These are phyloP conservation scores for Lagocephalus sceleratus DNA, from an alignment of 2,797 vertebrate species.

Conservation along the genomic window DNA sequence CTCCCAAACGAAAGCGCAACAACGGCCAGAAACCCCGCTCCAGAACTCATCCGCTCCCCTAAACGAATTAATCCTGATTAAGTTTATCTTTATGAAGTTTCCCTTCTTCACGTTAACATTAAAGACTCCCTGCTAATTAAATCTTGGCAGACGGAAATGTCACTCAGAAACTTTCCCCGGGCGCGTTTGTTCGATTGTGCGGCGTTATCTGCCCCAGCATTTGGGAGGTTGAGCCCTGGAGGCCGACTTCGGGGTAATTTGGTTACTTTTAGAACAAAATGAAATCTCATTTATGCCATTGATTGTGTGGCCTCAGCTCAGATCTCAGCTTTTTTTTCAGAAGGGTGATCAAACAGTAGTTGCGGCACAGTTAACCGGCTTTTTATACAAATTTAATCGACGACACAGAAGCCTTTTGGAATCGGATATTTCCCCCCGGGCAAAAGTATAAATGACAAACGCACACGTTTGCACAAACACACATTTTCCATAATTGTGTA, in stretches of 20 bases:
- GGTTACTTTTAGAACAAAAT: slow-evolving; percentile 27
- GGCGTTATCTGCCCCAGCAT: too few species aligned
- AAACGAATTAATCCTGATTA: too few species aligned
- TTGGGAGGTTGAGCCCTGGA: not conserved
- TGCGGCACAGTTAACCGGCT: slow-evolving; percentile 24
- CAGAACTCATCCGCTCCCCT: too few species aligned
- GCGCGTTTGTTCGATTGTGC: too few species aligned
- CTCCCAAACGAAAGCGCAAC: too few species aligned
- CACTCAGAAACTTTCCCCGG: too few species aligned
- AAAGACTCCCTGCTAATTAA: too few species aligned
- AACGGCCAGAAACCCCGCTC: too few species aligned
- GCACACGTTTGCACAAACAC: slow-evolving; percentile 10
- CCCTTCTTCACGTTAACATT: too few species aligned
- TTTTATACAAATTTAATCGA: slow-evolving; percentile 34
- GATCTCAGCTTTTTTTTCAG: slow-evolving; percentile 29
- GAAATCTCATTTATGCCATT: slow-evolving; percentile 28
- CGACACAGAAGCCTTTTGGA: slow-evolving; percentile 29
- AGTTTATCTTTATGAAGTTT: too few species aligned
- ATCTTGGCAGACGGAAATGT: too few species aligned
- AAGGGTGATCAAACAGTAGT: slow-evolving; percentile 37
- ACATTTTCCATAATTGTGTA: slow-evolving; percentile 11
- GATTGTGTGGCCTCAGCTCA: slow-evolving; percentile 24
- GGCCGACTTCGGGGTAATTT: slow-evolving; percentile 22
- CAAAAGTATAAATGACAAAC: slow-evolving; percentile 38
- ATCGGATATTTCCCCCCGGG: slow-evolving; percentile 28